A percentile compares a stretch with the other conserved stretches of the same genome.
Conservation (phyloP, 2,113 vertebrate genomes). For the Bucco capensis region DNA sequence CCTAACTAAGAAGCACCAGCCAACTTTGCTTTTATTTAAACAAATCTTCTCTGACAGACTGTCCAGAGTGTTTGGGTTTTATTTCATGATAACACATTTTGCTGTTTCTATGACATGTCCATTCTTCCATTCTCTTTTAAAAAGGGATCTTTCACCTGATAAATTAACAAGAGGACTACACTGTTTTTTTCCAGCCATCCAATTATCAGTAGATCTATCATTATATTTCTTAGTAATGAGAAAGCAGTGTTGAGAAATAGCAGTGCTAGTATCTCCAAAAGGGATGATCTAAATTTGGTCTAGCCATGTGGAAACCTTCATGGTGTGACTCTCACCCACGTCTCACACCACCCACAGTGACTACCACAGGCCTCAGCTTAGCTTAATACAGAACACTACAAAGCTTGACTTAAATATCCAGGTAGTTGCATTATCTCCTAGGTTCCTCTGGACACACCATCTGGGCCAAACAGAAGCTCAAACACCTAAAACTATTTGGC, state of each 20-base stretch:
- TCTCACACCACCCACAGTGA: not conserved
- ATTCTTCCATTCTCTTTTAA: not conserved
- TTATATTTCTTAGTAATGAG: not conserved
- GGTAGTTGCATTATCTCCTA: not conserved
- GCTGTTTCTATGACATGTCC: not conserved
- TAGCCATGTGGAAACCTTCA: not conserved
- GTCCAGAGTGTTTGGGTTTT: not conserved
- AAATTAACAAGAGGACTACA: not conserved
- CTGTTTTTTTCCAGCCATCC: not conserved
- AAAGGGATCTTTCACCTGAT: not conserved
- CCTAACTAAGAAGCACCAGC: not conserved
- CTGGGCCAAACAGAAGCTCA: not conserved
- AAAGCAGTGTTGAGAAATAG: not conserved
- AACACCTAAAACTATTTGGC: not conserved
- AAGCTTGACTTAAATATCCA: not conserved
- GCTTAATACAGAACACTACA: not conserved
- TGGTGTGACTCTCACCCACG: not conserved
- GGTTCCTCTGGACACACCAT: not conserved
- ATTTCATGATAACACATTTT: constrained; percentile 14
- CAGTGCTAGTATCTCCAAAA: not conserved
- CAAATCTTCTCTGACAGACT: constrained; percentile 14
- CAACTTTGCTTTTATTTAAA: not conserved
- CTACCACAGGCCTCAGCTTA: not conserved
- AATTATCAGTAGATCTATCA: not conserved
- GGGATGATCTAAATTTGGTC: not conserved